Evolutionary conservation across 37 sponge, comb jelly and placozoan genomes (phyloP).

Genomic region (Beroe ovata): DNA sequence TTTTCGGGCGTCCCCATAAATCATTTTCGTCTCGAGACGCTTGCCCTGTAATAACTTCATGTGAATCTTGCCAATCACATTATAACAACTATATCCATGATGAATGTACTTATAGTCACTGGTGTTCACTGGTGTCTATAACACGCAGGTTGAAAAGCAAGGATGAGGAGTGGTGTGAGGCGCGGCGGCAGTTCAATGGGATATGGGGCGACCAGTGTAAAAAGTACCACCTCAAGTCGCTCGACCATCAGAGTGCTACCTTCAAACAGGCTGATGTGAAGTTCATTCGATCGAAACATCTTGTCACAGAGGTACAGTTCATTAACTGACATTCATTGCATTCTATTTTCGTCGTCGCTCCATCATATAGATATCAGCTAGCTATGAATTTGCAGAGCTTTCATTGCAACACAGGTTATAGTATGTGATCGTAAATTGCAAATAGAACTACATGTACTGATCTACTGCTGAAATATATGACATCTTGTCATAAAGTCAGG

Average conservation of each 20-base stretch:
- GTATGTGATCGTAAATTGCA: too few species aligned
- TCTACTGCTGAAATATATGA: too few species aligned
- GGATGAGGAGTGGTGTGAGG: slow-evolving; percentile 96
- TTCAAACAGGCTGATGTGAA: slow-evolving; percentile 80
- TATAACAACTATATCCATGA: too few species aligned
- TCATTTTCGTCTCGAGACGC: neutral
- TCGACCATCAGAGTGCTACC: slow-evolving; percentile 90
- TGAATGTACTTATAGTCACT: too few species aligned
- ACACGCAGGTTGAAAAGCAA: slow-evolving; percentile 85
- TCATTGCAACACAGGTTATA: too few species aligned
- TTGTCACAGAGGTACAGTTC: slow-evolving; percentile 74
- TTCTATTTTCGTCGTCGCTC: too few species aligned
- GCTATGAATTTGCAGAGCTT: too few species aligned
- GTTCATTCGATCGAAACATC: slow-evolving; percentile 84
- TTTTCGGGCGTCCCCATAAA: too few species aligned
- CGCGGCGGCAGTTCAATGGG: slow-evolving; percentile 85
- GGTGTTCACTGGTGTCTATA: too few species aligned
- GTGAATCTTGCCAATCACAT: neutral
- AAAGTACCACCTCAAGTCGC: slow-evolving; percentile 87
- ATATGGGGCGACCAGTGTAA: slow-evolving; percentile 92
- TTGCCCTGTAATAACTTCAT: neutral
- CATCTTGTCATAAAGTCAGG: too few species aligned
- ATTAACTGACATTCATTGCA: neutral
- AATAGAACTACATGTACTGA: neutral
- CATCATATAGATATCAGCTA: too few species aligned